phyloP scores from a whole-genome alignment of 2,797 vertebrate genomes.

The Dendrocincla tyrannina region DNA sequence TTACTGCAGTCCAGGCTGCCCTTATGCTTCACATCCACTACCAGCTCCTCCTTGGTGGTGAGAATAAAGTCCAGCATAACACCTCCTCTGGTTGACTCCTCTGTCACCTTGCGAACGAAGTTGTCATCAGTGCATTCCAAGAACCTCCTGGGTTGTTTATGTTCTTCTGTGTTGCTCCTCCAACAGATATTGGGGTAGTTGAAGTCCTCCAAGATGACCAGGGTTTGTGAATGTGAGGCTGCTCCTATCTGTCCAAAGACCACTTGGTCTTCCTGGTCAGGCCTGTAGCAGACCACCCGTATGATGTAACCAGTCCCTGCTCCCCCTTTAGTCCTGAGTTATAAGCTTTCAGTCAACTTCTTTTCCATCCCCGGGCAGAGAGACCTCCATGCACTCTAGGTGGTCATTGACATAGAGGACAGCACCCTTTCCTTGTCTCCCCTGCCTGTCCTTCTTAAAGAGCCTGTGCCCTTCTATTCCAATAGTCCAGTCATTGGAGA shows the following conservation, averaged over 20 bases:
- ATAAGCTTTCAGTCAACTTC: background rate
- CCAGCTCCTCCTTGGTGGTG: background rate
- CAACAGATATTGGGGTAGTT: background rate
- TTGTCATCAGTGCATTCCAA: background rate
- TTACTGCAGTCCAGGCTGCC: background rate
- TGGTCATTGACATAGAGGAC: background rate
- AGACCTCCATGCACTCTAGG: background rate
- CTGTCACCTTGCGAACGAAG: background rate
- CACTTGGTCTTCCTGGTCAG: fast-evolving
- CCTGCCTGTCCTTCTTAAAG: background rate
- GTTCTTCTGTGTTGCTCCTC: background rate
- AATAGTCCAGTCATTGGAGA: background rate
- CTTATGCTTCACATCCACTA: background rate
- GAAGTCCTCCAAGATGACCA: background rate
- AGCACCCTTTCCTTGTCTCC: background rate
- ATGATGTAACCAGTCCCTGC: background rate
- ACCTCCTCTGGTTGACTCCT: background rate
- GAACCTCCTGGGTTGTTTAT: background rate
- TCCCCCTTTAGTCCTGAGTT: background rate
- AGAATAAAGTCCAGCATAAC: background rate
- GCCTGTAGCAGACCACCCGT: background rate
- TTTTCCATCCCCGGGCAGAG: background rate
- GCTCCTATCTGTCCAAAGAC: background rate
- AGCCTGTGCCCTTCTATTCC: background rate
- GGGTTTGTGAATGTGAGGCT: background rate